These are phyloP conservation scores for Chamaetylas fuelleborni DNA, from an alignment of 2,113 vertebrate species.

Conservation along the genomic window DNA sequence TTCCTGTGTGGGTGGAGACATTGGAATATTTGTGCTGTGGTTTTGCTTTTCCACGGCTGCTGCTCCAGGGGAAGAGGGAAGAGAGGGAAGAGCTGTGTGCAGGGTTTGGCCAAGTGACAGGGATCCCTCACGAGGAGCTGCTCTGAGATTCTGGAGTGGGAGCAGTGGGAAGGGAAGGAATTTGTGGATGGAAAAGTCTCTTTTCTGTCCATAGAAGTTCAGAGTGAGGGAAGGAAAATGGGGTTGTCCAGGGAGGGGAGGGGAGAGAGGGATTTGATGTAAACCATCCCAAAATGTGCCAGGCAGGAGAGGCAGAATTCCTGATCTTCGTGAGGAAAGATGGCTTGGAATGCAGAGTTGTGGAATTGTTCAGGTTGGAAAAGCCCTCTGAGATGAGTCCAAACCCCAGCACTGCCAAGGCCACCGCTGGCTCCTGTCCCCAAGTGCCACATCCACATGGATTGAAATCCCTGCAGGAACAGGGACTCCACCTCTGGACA, in stretches of 20 bases:
- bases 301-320: neutral
- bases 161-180: neutral
- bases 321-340: neutral
- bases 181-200: neutral
- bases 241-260: fast-evolving
- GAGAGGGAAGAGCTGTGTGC: neutral
- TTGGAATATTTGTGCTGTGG: too few relatives aligned
- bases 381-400: neutral
- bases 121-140: neutral
- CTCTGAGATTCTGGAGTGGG: neutral
- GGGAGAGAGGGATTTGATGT: too few relatives aligned
- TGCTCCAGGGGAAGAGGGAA: neutral
- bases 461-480: neutral
- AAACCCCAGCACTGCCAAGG: neutral
- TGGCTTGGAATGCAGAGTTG: neutral
- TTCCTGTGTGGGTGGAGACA: fast-evolving
- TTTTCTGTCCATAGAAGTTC: neutral
- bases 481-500: neutral
- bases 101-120: neutral
- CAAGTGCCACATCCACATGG: neutral
- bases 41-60: neutral
- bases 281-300: neutral
- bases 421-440: neutral
- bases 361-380: neutral
- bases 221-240: neutral